Evolutionary conservation across 2,888 invertebrate species (phyloP).

Genomic region (Drosophila setosimentum): DNA sequence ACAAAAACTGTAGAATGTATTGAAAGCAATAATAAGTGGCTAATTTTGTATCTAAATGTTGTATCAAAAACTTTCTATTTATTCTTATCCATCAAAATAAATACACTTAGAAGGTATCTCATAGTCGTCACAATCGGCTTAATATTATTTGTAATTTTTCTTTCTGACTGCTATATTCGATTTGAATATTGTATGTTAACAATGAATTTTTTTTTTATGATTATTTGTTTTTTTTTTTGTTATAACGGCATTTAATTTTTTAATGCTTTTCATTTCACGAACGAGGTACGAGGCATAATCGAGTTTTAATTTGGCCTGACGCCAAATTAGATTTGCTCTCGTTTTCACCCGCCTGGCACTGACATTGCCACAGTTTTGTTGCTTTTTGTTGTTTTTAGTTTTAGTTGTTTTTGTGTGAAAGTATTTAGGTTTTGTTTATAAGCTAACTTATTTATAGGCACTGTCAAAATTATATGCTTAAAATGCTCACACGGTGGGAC

Average conservation of each 20-base stretch:
- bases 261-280: constrained; percentile 33
- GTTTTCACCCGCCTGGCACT: constrained; percentile 71
- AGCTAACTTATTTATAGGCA: constrained; percentile 60
- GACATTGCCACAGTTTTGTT: constrained; percentile 69
- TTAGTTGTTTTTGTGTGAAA: constrained; percentile 44
- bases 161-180: background rate
- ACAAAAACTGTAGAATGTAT: background rate
- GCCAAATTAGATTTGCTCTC: constrained; percentile 76
- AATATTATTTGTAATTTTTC: background rate
- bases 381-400: constrained; percentile 27
- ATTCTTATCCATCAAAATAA: background rate
- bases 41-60: background rate
- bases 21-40: background rate
- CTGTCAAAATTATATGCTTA: constrained; percentile 62
- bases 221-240: background rate
- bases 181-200: constrained; percentile 23
- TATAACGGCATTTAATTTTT: constrained; percentile 42
- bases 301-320: constrained; percentile 61
- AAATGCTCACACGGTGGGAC: constrained; percentile 29
- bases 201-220: background rate
- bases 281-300: constrained; percentile 46
- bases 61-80: background rate
- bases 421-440: constrained; percentile 63
- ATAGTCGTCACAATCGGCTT: background rate
- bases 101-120: constrained; percentile 2